A percentile compares a stretch with the other conserved stretches of the same genome.
Conservation (phyloP, 2,888 invertebrate genomes). For the Lasioglossum vierecki region DNA sequence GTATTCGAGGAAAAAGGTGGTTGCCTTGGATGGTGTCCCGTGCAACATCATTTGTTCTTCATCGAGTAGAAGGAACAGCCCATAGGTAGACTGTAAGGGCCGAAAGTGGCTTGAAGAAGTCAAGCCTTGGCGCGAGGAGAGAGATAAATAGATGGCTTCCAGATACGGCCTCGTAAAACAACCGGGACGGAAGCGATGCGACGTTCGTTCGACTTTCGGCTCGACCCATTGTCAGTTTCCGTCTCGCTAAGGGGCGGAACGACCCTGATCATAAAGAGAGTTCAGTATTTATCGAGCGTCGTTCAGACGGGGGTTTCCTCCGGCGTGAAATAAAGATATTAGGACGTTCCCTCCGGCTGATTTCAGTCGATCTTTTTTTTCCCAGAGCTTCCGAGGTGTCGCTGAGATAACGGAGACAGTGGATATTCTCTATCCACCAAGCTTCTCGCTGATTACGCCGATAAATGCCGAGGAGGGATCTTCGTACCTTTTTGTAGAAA, state of each 20-base stretch:
- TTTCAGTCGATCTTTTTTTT: slow-evolving; percentile 20
- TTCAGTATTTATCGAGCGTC: slow-evolving; percentile 36
- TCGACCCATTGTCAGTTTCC: slow-evolving; percentile 9
- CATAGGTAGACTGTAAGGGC: slow-evolving; percentile 13
- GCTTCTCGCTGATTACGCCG: slow-evolving; percentile 35
- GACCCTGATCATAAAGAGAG: not conserved
- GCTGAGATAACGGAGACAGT: slow-evolving; percentile 27
- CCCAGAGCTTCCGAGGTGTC: not conserved
- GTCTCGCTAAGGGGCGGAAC: slow-evolving; percentile 21
- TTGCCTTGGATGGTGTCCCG: not conserved
- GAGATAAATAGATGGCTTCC: slow-evolving; percentile 67
- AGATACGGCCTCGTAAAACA: slow-evolving; percentile 75
- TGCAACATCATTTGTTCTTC: slow-evolving; percentile 55
- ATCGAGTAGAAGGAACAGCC: slow-evolving; percentile 21
- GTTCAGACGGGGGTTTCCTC: not conserved
- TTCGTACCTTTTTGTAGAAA: not conserved
- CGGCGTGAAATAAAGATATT: slow-evolving; percentile 20
- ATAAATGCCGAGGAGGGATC: slow-evolving; percentile 18
- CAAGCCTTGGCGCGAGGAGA: not conserved
- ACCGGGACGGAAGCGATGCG: slow-evolving; percentile 68
- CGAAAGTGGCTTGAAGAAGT: slow-evolving; percentile 34
- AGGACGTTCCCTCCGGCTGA: slow-evolving; percentile 14
- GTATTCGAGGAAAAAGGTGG: not conserved
- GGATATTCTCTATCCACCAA: slow-evolving; percentile 7
- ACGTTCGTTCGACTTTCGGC: slow-evolving; percentile 47